Percentiles rank a stretch among this genome's conserved stretches.
phyloP scores from a whole-genome alignment of 1,140 invertebrate genomes.

The Caenorhabditis brenneri region DNA sequence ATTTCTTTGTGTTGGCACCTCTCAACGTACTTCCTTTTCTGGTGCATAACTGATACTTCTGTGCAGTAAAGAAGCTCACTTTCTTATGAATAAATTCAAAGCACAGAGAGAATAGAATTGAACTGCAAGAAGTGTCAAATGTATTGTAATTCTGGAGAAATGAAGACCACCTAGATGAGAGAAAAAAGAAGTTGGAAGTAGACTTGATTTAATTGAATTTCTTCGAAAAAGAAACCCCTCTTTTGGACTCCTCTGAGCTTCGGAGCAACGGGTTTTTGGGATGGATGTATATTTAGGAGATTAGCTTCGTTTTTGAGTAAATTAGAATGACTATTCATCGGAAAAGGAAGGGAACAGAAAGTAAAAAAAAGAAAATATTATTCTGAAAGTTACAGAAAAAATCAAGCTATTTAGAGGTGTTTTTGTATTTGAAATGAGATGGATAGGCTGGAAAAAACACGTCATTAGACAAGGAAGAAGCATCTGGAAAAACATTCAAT shows the following conservation, averaged over 20 bases:
- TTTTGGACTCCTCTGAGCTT: background rate
- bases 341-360: background rate
- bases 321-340: background rate
- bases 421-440: background rate
- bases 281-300: background rate
- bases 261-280: background rate
- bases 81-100: background rate
- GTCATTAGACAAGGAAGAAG: background rate
- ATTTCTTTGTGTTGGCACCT: slow-evolving; percentile 7
- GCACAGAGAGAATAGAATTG: background rate
- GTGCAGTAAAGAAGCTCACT: background rate
- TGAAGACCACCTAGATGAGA: background rate
- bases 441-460: background rate
- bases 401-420: slow-evolving; percentile 8
- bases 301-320: slow-evolving; percentile 8
- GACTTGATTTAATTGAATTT: slow-evolving; percentile 23
- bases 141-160: background rate
- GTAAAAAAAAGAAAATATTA: background rate
- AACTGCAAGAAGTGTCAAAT: background rate
- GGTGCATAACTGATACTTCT: slow-evolving; percentile 39
- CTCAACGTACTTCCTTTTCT: slow-evolving; percentile 17
- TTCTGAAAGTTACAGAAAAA: background rate
- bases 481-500: background rate
- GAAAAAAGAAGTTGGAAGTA: background rate
- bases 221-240: background rate